phyloP scores from a whole-genome alignment of 2,888 invertebrate genomes.

The Plebejus anna region DNA sequence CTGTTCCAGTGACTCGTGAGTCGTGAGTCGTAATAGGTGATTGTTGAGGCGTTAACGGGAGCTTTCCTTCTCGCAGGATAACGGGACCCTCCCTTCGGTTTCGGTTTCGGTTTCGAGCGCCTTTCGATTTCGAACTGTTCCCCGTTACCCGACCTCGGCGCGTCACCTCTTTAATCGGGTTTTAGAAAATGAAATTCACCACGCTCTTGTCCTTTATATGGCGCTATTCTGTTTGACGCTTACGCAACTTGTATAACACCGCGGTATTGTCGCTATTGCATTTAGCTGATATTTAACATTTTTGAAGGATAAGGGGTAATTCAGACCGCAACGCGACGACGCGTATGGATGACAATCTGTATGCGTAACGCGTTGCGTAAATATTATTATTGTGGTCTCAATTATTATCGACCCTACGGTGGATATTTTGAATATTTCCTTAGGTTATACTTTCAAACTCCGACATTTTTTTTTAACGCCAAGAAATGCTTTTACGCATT shows the following conservation, averaged over 20 bases:
- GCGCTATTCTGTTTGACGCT: slow-evolving; percentile 50
- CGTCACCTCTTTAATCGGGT: slow-evolving; percentile 74
- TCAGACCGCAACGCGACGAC: too few relatives aligned
- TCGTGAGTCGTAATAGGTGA: neutral
- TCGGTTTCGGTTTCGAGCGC: slow-evolving; percentile 70
- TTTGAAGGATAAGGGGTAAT: neutral
- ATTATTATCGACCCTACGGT: too few relatives aligned
- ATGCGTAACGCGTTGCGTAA: too few relatives aligned
- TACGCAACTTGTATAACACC: neutral
- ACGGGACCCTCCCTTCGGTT: slow-evolving; percentile 76
- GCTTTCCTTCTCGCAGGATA: slow-evolving; percentile 77
- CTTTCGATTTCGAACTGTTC: slow-evolving; percentile 72
- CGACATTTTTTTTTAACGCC: too few relatives aligned
- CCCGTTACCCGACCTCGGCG: slow-evolving; percentile 66
- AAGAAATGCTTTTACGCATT: too few relatives aligned
- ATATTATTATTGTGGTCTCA: too few relatives aligned
- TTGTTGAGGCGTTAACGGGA: slow-evolving; percentile 62
- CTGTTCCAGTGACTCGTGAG: neutral
- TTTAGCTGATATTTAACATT: neutral
- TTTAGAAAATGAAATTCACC: slow-evolving; percentile 78
- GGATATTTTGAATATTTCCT: too few relatives aligned
- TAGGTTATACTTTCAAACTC: too few relatives aligned
- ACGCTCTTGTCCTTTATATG: slow-evolving; percentile 66
- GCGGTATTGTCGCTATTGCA: neutral
- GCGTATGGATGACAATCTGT: too few relatives aligned